Percentiles rank a stretch among this genome's conserved stretches.
phyloP scores from a whole-genome alignment of 1,140 invertebrate species.

The Listronotus bonariensis region DNA sequence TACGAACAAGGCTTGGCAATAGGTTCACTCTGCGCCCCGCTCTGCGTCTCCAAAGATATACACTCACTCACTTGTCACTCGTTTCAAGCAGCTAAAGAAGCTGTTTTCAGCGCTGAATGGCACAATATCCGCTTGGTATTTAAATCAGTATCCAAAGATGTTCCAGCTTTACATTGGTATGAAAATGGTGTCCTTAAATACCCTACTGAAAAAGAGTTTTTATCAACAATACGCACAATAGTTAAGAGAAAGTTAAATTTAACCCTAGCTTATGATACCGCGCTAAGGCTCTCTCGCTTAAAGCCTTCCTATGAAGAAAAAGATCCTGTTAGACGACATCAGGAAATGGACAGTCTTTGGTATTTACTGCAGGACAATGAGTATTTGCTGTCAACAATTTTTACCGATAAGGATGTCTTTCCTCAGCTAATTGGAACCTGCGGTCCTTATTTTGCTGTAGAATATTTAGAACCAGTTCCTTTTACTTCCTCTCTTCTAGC shows the following conservation, averaged over 20 bases:
- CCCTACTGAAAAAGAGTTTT: slow-evolving; percentile 61
- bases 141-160: slow-evolving; percentile 58
- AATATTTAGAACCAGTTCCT: slow-evolving; percentile 61
- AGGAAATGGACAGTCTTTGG: slow-evolving; percentile 69
- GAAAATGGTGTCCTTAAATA: slow-evolving; percentile 59
- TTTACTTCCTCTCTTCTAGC: slow-evolving; percentile 53
- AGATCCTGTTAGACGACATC: slow-evolving; percentile 51
- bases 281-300: slow-evolving; percentile 57
- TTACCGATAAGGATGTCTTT: slow-evolving; percentile 64
- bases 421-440: slow-evolving; percentile 69
- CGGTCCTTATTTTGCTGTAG: slow-evolving; percentile 64
- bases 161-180: slow-evolving; percentile 56
- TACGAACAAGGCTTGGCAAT: slow-evolving; percentile 59
- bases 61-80: slow-evolving; percentile 62
- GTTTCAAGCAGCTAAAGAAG: slow-evolving; percentile 62
- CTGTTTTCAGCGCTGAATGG: slow-evolving; percentile 63
- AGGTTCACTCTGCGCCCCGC: slow-evolving; percentile 62
- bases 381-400: slow-evolving; percentile 65
- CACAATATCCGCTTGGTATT: slow-evolving; percentile 61
- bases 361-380: slow-evolving; percentile 68
- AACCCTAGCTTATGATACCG: slow-evolving; percentile 56
- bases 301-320: slow-evolving; percentile 56
- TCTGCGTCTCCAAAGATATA: slow-evolving; percentile 61
- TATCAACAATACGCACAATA: slow-evolving; percentile 58
- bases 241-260: slow-evolving; percentile 61